Conservation (phyloP, 1,140 invertebrate species). For the Saccostrea cuccullata region DNA sequence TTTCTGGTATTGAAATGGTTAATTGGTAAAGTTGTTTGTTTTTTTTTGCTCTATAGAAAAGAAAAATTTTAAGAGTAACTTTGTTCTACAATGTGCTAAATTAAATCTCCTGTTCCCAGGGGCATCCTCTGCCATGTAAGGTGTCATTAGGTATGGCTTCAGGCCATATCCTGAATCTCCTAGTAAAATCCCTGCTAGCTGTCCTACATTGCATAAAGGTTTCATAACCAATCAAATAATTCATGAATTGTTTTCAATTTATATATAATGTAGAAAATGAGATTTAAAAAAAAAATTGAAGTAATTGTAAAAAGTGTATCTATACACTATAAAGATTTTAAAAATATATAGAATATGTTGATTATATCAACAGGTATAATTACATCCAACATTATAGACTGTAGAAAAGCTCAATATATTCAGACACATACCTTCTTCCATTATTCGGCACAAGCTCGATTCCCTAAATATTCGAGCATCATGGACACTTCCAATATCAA, state of each 20-base stretch:
- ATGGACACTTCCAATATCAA: not conserved
- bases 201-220: too few relatives aligned
- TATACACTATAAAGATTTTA: too few relatives aligned
- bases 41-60: not conserved
- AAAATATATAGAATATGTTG: too few relatives aligned
- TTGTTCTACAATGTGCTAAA: constrained; percentile 24
- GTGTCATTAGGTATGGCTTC: constrained; percentile 40
- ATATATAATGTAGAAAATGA: too few relatives aligned
- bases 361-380: too few relatives aligned
- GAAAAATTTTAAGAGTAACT: not conserved
- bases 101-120: constrained; percentile 26
- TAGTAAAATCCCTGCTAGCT: constrained; percentile 34
- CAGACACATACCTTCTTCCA: not conserved
- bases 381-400: too few relatives aligned
- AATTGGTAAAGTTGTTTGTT: not conserved
- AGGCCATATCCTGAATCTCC: constrained; percentile 43
- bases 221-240: too few relatives aligned
- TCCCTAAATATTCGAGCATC: not conserved
- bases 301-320: too few relatives aligned
- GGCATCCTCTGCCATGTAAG: not conserved
- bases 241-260: too few relatives aligned
- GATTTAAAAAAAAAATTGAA: too few relatives aligned
- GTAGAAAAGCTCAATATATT: too few relatives aligned
- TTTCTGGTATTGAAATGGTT: not conserved
- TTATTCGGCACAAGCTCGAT: not conserved